phyloP scores from a whole-genome alignment of 2,888 invertebrate species.

The Acleris literana region DNA sequence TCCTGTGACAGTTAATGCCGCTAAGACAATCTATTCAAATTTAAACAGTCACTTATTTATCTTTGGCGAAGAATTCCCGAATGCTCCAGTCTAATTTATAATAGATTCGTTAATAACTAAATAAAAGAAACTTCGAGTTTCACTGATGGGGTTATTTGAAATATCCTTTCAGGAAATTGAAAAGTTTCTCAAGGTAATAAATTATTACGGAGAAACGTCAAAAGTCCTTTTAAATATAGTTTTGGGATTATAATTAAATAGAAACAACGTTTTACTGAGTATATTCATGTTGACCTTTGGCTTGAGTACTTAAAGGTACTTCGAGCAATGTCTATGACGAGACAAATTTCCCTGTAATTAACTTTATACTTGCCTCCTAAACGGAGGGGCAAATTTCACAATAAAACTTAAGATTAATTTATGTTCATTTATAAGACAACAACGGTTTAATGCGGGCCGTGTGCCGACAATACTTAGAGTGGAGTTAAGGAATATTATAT shows the following conservation, averaged over 20 bases:
- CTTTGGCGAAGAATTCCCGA: conserved; percentile 9
- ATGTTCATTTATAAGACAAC: too few species aligned
- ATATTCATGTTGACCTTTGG: conserved; percentile 24
- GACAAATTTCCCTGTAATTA: conserved; percentile 3
- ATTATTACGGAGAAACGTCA: conserved; percentile 33
- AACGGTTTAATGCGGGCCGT: too few species aligned
- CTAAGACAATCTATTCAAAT: conserved; percentile 7
- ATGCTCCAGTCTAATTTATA: conserved; percentile 3
- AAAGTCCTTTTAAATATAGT: conserved; percentile 22
- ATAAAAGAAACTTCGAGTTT: conserved; percentile 20
- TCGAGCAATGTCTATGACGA: conserved; percentile 1
- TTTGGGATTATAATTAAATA: conserved; percentile 17
- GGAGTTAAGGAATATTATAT: too few species aligned
- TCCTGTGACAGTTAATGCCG: conserved; percentile 6
- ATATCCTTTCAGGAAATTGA: conserved; percentile 42
- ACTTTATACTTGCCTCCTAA: conserved; percentile 6
- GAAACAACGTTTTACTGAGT: conserved; percentile 15
- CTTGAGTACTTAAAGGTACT: conserved; percentile 14
- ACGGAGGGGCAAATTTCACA: too few species aligned
- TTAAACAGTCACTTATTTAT: conserved; percentile 12
- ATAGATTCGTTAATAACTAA: conserved; percentile 15
- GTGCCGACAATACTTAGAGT: too few species aligned
- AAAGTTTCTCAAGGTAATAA: conserved; percentile 46
- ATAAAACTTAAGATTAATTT: too few species aligned
- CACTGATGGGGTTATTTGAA: conserved; percentile 41